Conservation (phyloP, 2,113 vertebrate genomes). For the Antigone vipio region DNA sequence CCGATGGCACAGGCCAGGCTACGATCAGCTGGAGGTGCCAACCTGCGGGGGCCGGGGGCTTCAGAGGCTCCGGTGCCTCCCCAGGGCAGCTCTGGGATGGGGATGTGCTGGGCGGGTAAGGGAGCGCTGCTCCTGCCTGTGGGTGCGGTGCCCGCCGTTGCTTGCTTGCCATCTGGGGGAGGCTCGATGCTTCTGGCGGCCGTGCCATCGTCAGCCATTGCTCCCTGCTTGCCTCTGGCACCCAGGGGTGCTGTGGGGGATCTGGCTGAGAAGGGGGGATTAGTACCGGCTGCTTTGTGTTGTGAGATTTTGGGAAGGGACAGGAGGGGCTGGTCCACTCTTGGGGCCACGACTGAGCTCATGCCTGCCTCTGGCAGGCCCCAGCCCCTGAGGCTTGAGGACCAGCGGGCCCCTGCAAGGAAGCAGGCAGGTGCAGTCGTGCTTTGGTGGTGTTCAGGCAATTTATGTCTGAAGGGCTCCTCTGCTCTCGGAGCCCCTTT, state of each 20-base stretch:
- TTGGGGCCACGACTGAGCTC: not conserved
- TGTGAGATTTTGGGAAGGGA: not conserved
- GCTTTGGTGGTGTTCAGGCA: not conserved
- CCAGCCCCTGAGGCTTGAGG: not conserved
- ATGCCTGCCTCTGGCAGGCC: not conserved
- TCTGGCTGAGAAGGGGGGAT: not conserved
- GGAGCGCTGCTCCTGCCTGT: not conserved
- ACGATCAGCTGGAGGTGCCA: not conserved
- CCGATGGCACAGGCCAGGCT: not conserved
- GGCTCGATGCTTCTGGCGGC: not conserved
- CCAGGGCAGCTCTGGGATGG: not conserved
- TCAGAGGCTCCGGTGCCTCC: not conserved
- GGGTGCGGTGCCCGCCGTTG: accelerated
- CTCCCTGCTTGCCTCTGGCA: not conserved
- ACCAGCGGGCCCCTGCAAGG: accelerated
- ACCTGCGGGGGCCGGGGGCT: accelerated
- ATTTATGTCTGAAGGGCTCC: not conserved
- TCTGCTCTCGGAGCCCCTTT: not conserved
- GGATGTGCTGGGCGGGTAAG: not conserved
- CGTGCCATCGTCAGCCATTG: not conserved
- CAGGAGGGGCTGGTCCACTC: not conserved
- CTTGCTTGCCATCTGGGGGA: not conserved
- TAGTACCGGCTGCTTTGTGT: not conserved
- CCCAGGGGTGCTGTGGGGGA: not conserved
- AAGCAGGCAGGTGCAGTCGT: accelerated